Evolutionary conservation across 2,113 vertebrate species (phyloP).

Genomic region (Vombatus ursinus): DNA sequence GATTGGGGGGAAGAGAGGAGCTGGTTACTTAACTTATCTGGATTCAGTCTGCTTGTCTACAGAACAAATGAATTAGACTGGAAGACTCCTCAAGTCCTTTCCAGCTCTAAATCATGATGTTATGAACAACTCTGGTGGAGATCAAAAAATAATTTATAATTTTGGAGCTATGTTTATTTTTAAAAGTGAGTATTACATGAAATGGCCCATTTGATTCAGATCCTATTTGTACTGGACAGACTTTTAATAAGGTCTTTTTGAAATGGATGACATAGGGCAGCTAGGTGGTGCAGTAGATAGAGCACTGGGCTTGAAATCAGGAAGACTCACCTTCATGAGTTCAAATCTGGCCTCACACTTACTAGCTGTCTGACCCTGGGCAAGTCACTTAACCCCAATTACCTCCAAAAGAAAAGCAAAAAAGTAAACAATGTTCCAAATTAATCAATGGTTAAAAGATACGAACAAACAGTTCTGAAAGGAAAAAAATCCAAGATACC

Average conservation of each 20-base stretch:
- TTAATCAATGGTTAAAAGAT: background rate
- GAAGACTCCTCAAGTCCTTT: background rate
- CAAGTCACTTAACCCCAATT: too few relatives aligned
- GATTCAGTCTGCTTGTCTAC: background rate
- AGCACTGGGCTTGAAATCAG: background rate
- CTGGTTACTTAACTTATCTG: background rate
- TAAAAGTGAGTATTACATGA: slow-evolving; percentile 49
- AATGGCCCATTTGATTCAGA: slow-evolving; percentile 10
- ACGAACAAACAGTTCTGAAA: background rate
- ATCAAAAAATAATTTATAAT: background rate
- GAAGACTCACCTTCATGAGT: background rate
- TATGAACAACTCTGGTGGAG: background rate
- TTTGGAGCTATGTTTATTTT: slow-evolving; percentile 46
- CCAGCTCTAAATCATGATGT: background rate
- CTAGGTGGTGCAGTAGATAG: background rate
- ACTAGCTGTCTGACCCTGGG: background rate
- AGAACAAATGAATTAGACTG: background rate
- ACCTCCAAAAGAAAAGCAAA: too few relatives aligned
- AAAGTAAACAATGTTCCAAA: background rate
- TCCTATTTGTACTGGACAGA: background rate
- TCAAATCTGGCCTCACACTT: background rate
- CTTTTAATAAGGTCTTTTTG: background rate
- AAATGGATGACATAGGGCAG: background rate
- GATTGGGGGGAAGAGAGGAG: background rate
- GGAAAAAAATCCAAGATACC: too few relatives aligned